These are phyloP conservation scores for Phyto melanocephala DNA, from an alignment of 2,888 invertebrate genomes.

Conservation along the genomic window DNA sequence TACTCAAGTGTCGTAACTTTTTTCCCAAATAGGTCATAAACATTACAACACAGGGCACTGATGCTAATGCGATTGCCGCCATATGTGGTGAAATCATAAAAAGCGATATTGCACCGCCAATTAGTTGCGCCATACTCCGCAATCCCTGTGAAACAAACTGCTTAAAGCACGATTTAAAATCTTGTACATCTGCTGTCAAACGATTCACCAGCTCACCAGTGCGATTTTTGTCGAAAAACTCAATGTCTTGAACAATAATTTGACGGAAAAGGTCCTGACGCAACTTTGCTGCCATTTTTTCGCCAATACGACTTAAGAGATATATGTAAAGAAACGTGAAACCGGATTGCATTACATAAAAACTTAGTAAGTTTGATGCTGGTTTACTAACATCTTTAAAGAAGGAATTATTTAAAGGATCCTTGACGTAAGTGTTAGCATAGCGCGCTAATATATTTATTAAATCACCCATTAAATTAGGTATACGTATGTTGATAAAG, in stretches of 20 bases:
- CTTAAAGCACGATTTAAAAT: constrained; percentile 98
- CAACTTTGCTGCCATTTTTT: constrained; percentile 90
- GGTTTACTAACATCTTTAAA: constrained; percentile 76
- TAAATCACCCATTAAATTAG: constrained; percentile 88
- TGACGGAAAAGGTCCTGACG: constrained; percentile 90
- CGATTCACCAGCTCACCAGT: constrained; percentile 96
- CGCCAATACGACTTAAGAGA: constrained; percentile 91
- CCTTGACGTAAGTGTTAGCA: constrained; percentile 79
- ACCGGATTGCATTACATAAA: constrained; percentile 81
- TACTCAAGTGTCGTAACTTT: constrained; percentile 86
- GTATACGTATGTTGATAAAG: constrained; percentile 92
- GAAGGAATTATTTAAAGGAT: constrained; percentile 75
- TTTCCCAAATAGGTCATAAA: constrained; percentile 92
- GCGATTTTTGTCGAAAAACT: constrained; percentile 93
- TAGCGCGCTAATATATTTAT: constrained; percentile 87
- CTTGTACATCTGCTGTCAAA: constrained; percentile 95
- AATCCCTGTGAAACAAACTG: constrained; percentile 95
- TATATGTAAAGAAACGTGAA: constrained; percentile 95
- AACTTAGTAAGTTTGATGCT: constrained; percentile 74
- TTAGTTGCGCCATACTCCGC: constrained; percentile 90
- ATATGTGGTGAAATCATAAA: constrained; percentile 94
- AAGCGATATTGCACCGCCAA: constrained; percentile 80
- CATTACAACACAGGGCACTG: constrained; percentile 90
- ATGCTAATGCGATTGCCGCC: constrained; percentile 90
- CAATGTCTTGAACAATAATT: constrained; percentile 89